A percentile compares a stretch with the other conserved stretches of the same genome.
Conservation (phyloP, 2,888 invertebrate species). For the Geotrupes spiniger region DNA sequence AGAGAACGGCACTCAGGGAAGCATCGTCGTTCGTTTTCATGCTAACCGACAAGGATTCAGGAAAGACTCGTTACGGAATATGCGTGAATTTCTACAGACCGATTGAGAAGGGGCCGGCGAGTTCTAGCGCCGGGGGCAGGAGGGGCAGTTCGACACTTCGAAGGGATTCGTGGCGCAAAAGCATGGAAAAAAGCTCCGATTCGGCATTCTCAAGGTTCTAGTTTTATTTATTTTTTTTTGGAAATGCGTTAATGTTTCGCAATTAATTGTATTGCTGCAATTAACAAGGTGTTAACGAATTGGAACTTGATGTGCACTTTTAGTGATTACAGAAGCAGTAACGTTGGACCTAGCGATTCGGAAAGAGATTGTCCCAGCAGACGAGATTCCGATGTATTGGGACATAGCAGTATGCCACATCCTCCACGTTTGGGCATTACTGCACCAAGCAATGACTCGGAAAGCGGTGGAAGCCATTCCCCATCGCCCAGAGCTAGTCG, state of each 20-base stretch:
- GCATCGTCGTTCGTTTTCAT: conserved; percentile 97
- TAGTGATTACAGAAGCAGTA: conserved; percentile 92
- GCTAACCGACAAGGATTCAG: conserved; percentile 98
- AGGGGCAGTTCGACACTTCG: conserved; percentile 62
- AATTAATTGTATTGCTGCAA: too few relatives aligned
- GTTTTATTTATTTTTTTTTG: neutral
- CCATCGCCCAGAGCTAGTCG: conserved; percentile 82
- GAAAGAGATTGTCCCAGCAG: conserved; percentile 80
- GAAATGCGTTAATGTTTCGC: too few relatives aligned
- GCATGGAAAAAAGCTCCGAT: conserved; percentile 88
- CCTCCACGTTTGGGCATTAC: conserved; percentile 63
- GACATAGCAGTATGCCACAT: conserved; percentile 30
- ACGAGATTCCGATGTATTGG: conserved; percentile 59
- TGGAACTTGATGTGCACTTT: conserved; percentile 37
- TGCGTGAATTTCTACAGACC: conserved; percentile 98
- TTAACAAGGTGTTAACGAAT: too few relatives aligned
- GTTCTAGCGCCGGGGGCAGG: conserved; percentile 42
- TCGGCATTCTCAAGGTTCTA: conserved; percentile 86
- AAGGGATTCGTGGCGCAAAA: conserved; percentile 87
- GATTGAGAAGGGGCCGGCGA: conserved; percentile 62
- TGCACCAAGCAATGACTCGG: conserved; percentile 73
- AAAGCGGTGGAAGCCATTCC: conserved; percentile 84
- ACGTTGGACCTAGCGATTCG: conserved; percentile 85
- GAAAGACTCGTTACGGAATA: conserved; percentile 90
- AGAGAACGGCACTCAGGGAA: conserved; percentile 79